Evolutionary conservation across 1,140 invertebrate genomes (phyloP), one percentile per base, ranked within the genome.

Genomic region (Sycobia sp.): DNA sequence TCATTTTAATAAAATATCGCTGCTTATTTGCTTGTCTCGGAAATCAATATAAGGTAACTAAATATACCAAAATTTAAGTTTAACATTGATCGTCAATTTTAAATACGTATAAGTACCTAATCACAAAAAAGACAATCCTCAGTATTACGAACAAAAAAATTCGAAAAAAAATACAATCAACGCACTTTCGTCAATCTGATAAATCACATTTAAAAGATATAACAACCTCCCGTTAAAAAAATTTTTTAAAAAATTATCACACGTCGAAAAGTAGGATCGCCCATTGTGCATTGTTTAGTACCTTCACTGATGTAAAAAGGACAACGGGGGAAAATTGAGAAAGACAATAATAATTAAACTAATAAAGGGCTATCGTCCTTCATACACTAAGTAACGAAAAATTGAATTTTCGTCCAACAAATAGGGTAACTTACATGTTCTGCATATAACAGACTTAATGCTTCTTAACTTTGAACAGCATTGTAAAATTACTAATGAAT

Each of bases 381-480:
- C 57, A 39, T 50, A 64, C 38, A 50, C 20, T 41, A 64, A 14
- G 14, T 38, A 56, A 63, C 32, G 46, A 56, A 49, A 32, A 44
- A 47, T 39, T 32, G 22, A 34, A 46, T 47, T 29, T 32, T 60
- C 50, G 50, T 60, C 16, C 20, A 36, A 39, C 11, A 20, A 64
- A 44, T 38, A 22, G 59, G 61, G 54, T 57, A 63, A 63, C 54
- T 63, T 62, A 56, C 51, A 62, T 44, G 39, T 54, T 44, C 57
- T 46, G 20, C 44, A 49, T 44, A 66, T 59, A 53, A 41, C 8
- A 53, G 14, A 16, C 13, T 20, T 27, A 49, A 9, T 9, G 7
- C 16, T 23, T 8, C 27, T 46, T n/a, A n/a, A 8, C 14, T 27
- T 36, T 36, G 32, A 58, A 22, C 18, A 58, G 14, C 14, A 39